Base-by-base conservation (phyloP, 2,888 invertebrate species). In the Drosophila anomelani region DNA sequence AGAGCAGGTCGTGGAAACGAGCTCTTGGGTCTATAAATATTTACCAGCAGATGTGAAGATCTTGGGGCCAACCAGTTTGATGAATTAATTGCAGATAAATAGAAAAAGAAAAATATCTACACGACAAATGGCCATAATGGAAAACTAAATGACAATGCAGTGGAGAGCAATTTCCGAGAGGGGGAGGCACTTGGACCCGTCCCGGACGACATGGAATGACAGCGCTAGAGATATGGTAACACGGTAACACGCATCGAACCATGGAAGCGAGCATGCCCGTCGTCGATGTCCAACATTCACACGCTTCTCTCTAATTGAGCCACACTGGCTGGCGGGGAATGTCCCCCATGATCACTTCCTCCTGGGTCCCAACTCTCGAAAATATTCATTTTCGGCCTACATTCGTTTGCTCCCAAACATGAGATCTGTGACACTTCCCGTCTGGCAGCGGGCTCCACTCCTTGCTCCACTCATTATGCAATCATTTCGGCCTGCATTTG, bases 211-310 rank as follows among this genome's bases (percentile, higher is more conserved):
- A 51, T 51, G 77, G 61, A 55, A 77, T 67, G 75, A 43, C 62
- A 54, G 63, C 61, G 41, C 29, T 7, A 6, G 29, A 23, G 51
- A 80, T 76, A 77, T 80, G 72, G 71, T 80, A 82, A 72, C 86
- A 83, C 76, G 76, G 83, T 83, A 83, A 82, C 86, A 82, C 86
- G 87, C 87, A 80, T 85, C 64, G 66, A 36, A 34, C 56, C 73
- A 56, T 49, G 80, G 54, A 41, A 43, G 61, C 51, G 54, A 72
- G 53, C 71, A 6, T 41, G 72, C 54, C 53, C 34, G 72, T 72
- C 69, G 56, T 70, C 68, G 36, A 56, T 13, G 59, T 39, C 29
- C 17, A 66, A 29, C 86, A 70, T 88, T 83, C 88, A 88, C 83
- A 83, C 86, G 88, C 75, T 78, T 60, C 32, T 51, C 66, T 68